Conservation (phyloP, 1,140 invertebrate species). For the Zophobas atratus region DNA sequence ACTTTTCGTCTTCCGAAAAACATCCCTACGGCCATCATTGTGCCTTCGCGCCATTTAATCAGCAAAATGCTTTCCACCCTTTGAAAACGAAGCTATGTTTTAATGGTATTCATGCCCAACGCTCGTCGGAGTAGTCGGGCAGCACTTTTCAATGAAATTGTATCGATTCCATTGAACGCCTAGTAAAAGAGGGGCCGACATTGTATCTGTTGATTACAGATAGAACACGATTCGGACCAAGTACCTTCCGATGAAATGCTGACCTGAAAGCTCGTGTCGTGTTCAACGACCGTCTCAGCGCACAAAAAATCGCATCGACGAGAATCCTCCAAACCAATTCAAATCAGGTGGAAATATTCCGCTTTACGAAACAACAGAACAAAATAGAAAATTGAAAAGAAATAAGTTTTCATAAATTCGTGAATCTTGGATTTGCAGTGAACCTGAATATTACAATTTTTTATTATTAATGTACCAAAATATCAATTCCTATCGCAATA, state of each 20-base stretch:
- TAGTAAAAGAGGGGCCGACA: conserved; percentile 53
- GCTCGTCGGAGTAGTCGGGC: conserved; percentile 42
- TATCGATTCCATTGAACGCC: conserved; percentile 52
- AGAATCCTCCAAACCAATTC: conserved; percentile 5
- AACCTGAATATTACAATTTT: no score
- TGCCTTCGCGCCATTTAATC: conserved; percentile 45
- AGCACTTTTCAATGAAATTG: conserved; percentile 47
- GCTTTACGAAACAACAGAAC: no score
- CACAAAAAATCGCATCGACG: conserved; percentile 1
- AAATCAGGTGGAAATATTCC: no score
- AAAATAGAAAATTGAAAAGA: no score
- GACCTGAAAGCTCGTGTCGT: conserved; percentile 50
- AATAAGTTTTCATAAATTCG: no score
- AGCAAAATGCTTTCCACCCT: conserved; percentile 47
- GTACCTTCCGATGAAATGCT: conserved; percentile 58
- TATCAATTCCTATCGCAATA: no score
- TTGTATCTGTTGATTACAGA: conserved; percentile 61
- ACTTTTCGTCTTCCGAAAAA: conserved; percentile 17
- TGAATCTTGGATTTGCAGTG: no score
- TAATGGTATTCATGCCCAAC: conserved; percentile 45
- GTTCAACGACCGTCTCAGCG: conserved; percentile 30
- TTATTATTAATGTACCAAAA: no score
- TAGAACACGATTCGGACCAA: conserved; percentile 61
- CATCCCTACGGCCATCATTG: conserved; percentile 25
- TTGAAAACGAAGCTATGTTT: conserved; percentile 45